Conservation (phyloP, 2,888 invertebrate genomes). For the Hirtodrosophila histrioides region DNA sequence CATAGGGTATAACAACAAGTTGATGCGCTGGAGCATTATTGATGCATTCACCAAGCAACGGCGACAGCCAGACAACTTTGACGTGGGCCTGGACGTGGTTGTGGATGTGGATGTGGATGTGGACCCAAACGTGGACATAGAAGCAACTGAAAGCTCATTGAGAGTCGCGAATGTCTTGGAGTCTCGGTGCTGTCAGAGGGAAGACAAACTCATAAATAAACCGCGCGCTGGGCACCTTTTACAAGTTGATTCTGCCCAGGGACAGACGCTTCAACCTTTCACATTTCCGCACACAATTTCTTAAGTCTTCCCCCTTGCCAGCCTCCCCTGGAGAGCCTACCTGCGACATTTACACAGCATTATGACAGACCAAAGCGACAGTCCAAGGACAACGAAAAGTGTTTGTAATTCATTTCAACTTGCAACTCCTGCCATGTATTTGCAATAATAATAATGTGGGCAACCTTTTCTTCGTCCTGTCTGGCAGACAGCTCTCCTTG, state of each 20-base stretch:
- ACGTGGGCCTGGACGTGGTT: conserved; percentile 42
- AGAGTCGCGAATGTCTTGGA: conserved; percentile 32
- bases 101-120: conserved; percentile 20
- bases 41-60: conserved; percentile 72
- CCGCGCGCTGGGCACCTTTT: conserved; percentile 64
- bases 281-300: conserved; percentile 55
- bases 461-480: conserved; percentile 59
- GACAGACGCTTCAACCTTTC: conserved; percentile 48
- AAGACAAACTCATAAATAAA: conserved; percentile 76
- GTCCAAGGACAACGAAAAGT: conserved; percentile 63
- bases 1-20: conserved; percentile 37
- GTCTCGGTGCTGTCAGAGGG: conserved; percentile 49
- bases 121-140: conserved; percentile 17
- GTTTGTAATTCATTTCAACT: conserved; percentile 78
- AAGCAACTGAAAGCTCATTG: conserved; percentile 39
- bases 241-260: conserved; percentile 14
- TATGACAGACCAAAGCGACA: conserved; percentile 24
- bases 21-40: conserved; percentile 71
- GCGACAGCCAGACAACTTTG: conserved; percentile 74
- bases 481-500: conserved; percentile 48
- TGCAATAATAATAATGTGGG: conserved; percentile 51
- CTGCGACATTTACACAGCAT: conserved; percentile 46
- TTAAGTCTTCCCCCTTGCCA: conserved; percentile 1
- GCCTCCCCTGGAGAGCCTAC: conserved; percentile 20
- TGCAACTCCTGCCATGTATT: conserved; percentile 35